A percentile compares a stretch with the other conserved stretches of the same genome.
Conservation (phyloP, 2,888 invertebrate species). For the Caenorhabditis sp. region DNA sequence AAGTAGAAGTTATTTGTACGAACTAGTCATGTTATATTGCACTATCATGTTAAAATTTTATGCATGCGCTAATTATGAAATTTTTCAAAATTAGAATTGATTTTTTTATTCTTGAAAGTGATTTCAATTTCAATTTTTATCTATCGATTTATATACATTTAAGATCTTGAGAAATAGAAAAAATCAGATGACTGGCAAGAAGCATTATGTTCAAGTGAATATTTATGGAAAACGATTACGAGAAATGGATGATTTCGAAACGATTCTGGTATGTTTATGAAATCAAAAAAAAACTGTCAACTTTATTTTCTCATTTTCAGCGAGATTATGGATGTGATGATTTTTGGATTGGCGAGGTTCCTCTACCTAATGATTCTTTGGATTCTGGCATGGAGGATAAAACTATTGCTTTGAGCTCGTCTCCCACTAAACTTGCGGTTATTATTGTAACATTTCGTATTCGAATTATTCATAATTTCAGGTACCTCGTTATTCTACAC, state of each 20-base stretch:
- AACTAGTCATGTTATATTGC: background rate
- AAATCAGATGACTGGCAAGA: background rate
- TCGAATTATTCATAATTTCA: background rate
- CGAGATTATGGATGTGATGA: background rate
- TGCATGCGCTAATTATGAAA: too few relatives aligned
- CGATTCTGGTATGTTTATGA: background rate
- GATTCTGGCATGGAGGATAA: background rate
- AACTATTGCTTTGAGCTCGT: too few relatives aligned
- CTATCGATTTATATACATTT: too few relatives aligned
- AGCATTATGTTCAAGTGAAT: constrained; percentile 1
- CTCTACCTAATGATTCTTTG: background rate
- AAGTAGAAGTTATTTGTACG: background rate
- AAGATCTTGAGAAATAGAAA: too few relatives aligned
- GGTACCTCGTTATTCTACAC: constrained; percentile 14
- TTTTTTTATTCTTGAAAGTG: background rate
- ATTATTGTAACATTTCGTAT: too few relatives aligned
- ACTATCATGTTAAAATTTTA: background rate
- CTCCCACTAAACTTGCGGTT: too few relatives aligned
- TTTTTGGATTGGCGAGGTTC: background rate
- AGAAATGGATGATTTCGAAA: background rate
- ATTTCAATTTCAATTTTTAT: too few relatives aligned
- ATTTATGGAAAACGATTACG: background rate
- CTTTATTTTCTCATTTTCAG: background rate
- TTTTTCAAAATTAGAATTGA: background rate
- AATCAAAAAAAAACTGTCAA: background rate